Percentiles rank a stretch among this genome's conserved stretches.
Evolutionary conservation across 2,797 vertebrate genomes (phyloP).

Genomic region (Sebastiscus albofasciatus): DNA sequence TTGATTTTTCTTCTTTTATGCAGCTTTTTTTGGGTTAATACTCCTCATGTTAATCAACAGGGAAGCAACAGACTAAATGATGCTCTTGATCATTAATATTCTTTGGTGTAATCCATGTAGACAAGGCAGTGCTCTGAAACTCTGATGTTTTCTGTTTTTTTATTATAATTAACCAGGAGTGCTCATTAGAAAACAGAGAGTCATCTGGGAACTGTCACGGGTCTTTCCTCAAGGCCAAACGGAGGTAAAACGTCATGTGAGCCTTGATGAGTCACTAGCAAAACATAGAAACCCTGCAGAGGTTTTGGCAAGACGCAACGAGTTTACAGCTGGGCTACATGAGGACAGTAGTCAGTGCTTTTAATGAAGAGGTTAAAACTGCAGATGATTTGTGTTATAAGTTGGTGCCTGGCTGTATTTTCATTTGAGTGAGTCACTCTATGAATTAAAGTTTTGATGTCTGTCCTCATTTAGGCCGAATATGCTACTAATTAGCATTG

Average conservation of each 20-base stretch:
- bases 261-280: neutral
- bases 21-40: neutral
- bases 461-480: neutral
- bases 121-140: neutral
- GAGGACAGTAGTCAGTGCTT: neutral
- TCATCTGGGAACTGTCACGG: neutral
- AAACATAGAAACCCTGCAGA: neutral
- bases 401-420: neutral
- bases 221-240: conserved; percentile 15
- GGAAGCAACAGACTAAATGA: neutral
- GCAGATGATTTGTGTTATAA: neutral
- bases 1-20: neutral
- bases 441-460: neutral
- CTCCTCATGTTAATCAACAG: neutral
- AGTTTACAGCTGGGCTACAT: neutral
- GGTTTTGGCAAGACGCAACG: neutral
- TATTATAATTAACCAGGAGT: conserved; percentile 35
- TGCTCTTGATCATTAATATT: conserved; percentile 14
- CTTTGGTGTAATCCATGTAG: neutral
- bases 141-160: conserved; percentile 1
- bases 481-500: neutral
- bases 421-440: neutral
- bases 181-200: conserved; percentile 23
- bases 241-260: neutral
- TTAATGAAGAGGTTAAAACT: neutral